A percentile compares a stretch with the other conserved stretches of the same genome.
phyloP scores from a whole-genome alignment of 2,113 vertebrate species.

The Philantomba maxwellii region DNA sequence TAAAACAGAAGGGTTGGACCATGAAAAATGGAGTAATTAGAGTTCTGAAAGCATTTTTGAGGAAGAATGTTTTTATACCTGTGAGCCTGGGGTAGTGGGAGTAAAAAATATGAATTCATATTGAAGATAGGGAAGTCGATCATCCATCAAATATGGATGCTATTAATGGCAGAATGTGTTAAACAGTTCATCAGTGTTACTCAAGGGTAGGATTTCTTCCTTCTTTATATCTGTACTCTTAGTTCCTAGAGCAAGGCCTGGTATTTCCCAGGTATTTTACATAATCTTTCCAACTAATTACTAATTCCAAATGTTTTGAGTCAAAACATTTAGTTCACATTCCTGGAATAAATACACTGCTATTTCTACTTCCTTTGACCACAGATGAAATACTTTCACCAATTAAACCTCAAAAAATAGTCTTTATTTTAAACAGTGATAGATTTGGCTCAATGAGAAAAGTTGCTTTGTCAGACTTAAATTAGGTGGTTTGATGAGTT shows the following conservation, averaged over 20 bases:
- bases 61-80: background rate
- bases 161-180: background rate
- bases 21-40: background rate
- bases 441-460: background rate
- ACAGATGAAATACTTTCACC: background rate
- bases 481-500: background rate
- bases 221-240: background rate
- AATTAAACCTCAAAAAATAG: background rate
- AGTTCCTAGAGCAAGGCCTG: background rate
- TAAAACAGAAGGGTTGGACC: background rate
- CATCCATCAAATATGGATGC: background rate
- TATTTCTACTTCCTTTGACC: background rate
- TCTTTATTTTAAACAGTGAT: background rate
- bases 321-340: background rate
- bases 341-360: background rate
- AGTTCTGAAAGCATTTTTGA: background rate
- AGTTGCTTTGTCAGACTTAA: background rate
- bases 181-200: background rate
- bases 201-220: background rate
- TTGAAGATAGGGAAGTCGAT: background rate
- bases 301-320: background rate
- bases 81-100: rapidly evolving
- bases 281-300: background rate
- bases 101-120: background rate
- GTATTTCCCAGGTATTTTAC: background rate